Conservation (phyloP, 2,888 invertebrate species). For the Andrena flavipes region DNA sequence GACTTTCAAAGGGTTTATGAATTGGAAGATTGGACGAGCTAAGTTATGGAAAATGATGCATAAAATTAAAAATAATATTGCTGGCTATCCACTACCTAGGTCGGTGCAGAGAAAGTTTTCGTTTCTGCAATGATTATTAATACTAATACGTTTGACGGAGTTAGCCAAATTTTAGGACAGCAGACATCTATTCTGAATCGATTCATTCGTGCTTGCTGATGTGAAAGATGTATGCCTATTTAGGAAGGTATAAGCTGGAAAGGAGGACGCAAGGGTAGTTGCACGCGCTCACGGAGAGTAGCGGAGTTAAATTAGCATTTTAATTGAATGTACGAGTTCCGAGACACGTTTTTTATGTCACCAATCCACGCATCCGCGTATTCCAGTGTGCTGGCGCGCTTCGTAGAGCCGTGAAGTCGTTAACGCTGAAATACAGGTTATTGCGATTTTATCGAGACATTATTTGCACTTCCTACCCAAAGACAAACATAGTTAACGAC, state of each 20-base stretch:
- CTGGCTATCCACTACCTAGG: no score
- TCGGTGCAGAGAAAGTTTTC: no score
- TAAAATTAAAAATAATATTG: no score
- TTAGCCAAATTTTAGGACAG: no score
- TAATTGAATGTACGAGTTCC: slow-evolving; percentile 70
- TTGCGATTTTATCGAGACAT: slow-evolving; percentile 38
- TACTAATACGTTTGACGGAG: no score
- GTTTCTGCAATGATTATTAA: no score
- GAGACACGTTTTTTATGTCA: slow-evolving; percentile 46
- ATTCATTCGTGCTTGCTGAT: background rate
- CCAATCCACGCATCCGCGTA: background rate
- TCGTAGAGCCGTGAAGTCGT: background rate
- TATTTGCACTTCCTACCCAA: slow-evolving; percentile 32
- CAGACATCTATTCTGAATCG: background rate
- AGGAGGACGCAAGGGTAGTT: background rate
- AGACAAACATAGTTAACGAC: slow-evolving; percentile 41
- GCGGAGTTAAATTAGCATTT: slow-evolving; percentile 71
- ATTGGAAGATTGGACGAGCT: no score
- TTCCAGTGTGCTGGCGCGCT: slow-evolving; percentile 1
- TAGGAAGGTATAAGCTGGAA: background rate
- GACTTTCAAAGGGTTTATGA: no score
- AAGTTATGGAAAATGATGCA: no score
- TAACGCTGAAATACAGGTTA: background rate
- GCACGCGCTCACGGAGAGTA: slow-evolving; percentile 8
- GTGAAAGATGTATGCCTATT: background rate